Base-by-base conservation (phyloP, 2,888 invertebrate genomes). In the Zygothrica quintamaculata region DNA sequence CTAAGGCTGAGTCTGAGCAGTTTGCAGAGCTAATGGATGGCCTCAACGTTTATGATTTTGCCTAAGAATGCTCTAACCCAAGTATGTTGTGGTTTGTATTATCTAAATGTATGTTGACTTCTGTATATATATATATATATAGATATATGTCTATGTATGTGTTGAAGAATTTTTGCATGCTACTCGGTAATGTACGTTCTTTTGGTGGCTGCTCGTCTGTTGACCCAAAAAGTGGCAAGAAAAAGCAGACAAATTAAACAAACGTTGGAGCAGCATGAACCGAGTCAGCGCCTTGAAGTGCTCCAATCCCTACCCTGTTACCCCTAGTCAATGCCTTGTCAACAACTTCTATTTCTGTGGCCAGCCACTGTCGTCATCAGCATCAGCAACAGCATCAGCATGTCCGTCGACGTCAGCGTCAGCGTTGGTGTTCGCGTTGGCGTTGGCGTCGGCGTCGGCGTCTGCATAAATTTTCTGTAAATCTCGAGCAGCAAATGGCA, bases 211-310 rank as follows among this genome's bases (percentile, higher is more conserved):
- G 56, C 64, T 61, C 58, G 42, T 73, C 59, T 64, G 58, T 46
- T 82, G 85, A 78, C 81, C 78, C 77, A 66, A 65, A 78, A 78
- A 78, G 12, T 12, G 9, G 8, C 16, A 13, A 16, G 55, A 77
- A 74, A 66, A 71, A 74, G 81, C 74, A 81, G 78, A 81, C 81
- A 81, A 71, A 78, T 84, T 84, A 78, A 78, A 81, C 81, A 78
- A 78, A 78, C 81, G 76, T 58, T 60, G 64, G 70, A 25, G 4
- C 44, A 39, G 50, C 79, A 77, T 71, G 56, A 74, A 66, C 53
- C 76, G 57, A 58, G 73, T 39, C 77, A 80, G 52, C 62, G 81
- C 78, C 84, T 84, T 84, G 77, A 78, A 78, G 84, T 81, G 74
- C 58, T 61, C 65, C 84, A 64, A 39, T 51, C 46, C 55, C 57